These are phyloP conservation scores for Terebella lapidaria DNA, from an alignment of 2,888 invertebrate species.

Conservation along the genomic window DNA sequence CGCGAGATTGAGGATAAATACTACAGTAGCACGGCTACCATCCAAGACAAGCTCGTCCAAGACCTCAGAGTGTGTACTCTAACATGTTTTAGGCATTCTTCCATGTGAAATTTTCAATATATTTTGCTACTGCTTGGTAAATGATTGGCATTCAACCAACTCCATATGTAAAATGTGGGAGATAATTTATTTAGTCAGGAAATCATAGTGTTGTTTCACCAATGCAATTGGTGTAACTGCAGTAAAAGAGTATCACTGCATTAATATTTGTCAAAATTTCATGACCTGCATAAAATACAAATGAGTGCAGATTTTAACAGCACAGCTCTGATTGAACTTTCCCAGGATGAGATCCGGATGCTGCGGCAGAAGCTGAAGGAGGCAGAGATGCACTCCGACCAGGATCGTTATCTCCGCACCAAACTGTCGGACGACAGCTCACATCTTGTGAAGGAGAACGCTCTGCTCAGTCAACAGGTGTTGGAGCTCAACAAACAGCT, in stretches of 20 bases:
- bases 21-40: slow-evolving; percentile 26
- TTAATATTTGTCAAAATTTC: too few species aligned
- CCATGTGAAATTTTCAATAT: background rate
- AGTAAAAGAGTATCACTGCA: too few species aligned
- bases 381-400: slow-evolving; percentile 41
- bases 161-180: too few species aligned
- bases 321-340: too few species aligned
- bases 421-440: slow-evolving; percentile 43
- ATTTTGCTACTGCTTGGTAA: too few species aligned
- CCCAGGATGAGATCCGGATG: slow-evolving; percentile 43
- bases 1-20: slow-evolving; percentile 46
- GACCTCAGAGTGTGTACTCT: slow-evolving; percentile 42
- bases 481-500: slow-evolving; percentile 40
- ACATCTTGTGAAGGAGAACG: slow-evolving; percentile 42
- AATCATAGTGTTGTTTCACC: too few species aligned
- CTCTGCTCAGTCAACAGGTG: slow-evolving; percentile 37
- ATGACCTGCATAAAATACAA: too few species aligned
- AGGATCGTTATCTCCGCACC: slow-evolving; percentile 42
- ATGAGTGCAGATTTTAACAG: too few species aligned
- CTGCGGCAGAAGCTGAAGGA: slow-evolving; percentile 45
- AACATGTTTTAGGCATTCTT: too few species aligned
- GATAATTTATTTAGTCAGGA: too few species aligned
- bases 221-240: too few species aligned
- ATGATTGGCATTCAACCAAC: too few species aligned
- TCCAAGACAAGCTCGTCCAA: slow-evolving; percentile 41